Conservation (phyloP, 30 jellyfish, hydroid and myxozoan species). For the Hydractinia echinata region DNA sequence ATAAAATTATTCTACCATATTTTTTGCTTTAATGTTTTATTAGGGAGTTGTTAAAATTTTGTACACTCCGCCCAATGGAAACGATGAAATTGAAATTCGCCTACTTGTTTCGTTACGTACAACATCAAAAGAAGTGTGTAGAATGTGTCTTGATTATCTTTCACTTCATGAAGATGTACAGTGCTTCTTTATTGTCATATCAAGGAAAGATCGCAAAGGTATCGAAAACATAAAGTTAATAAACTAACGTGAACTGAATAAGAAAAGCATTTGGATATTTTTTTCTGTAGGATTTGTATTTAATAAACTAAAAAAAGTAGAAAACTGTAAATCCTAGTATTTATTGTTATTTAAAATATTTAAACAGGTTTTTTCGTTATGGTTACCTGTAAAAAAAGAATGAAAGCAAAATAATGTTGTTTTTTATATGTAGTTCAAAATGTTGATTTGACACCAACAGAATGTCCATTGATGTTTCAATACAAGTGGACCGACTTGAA, state of each 20-base stretch:
- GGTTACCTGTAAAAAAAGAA: background rate
- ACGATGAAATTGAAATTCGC: conserved; percentile 4
- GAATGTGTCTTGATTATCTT: conserved; percentile 30
- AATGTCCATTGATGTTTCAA: conserved; percentile 74
- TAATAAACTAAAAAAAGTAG: background rate
- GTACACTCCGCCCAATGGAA: background rate
- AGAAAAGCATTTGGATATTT: background rate
- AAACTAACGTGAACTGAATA: background rate
- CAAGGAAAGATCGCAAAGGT: conserved; percentile 30
- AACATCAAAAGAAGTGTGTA: conserved; percentile 25
- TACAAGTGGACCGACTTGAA: conserved; percentile 87
- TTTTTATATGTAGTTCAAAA: conserved; percentile 43
- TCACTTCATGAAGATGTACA: conserved; percentile 24
- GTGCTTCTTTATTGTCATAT: conserved; percentile 10
- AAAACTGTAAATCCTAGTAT: background rate
- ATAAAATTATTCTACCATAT: background rate
- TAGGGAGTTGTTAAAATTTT: conserved; percentile 18
- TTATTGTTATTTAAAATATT: background rate
- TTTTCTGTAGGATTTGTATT: background rate
- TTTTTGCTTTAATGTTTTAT: background rate
- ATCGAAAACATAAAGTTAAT: background rate
- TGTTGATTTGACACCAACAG: conserved; percentile 35
- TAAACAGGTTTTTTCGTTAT: background rate
- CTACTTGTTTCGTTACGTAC: conserved; percentile 17
- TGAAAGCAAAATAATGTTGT: background rate